Evolutionary conservation across 30 jellyfish, hydroid and myxozoan genomes (phyloP).

Genomic region (Clytia hemisphaerica): DNA sequence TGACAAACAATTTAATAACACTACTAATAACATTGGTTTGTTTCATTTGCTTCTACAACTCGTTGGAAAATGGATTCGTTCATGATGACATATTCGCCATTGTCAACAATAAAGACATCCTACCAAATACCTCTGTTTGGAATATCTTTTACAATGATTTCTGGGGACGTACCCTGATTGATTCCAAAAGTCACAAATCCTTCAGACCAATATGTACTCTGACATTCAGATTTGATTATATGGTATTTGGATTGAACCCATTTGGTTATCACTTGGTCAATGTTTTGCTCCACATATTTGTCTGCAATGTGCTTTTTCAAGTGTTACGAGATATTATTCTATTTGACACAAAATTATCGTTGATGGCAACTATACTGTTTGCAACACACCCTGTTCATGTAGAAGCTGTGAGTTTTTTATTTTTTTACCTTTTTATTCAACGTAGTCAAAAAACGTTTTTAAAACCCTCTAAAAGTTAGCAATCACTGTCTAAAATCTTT

Average conservation of each 20-base stretch:
- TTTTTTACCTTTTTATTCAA: too few relatives aligned
- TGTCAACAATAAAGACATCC: conserved; percentile 53
- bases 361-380: conserved; percentile 49
- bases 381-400: conserved; percentile 92
- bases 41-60: conserved; percentile 59
- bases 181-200: conserved; percentile 83
- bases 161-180: conserved; percentile 75
- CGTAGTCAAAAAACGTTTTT: too few relatives aligned
- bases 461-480: too few relatives aligned
- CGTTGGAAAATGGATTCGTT: conserved; percentile 65
- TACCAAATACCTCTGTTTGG: conserved; percentile 55
- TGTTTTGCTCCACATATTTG: conserved; percentile 50
- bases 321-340: conserved; percentile 31
- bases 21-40: conserved; percentile 22
- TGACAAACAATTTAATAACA: too few relatives aligned
- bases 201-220: conserved; percentile 76
- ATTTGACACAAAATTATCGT: conserved; percentile 12
- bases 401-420: conserved; percentile 94
- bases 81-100: conserved; percentile 94
- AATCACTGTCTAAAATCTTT: too few relatives aligned
- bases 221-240: conserved; percentile 54
- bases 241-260: conserved; percentile 64
- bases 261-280: conserved; percentile 87
- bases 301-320: conserved; percentile 39
- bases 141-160: conserved; percentile 63